Conservation (phyloP, 2,113 vertebrate genomes). For the Mola mola region DNA sequence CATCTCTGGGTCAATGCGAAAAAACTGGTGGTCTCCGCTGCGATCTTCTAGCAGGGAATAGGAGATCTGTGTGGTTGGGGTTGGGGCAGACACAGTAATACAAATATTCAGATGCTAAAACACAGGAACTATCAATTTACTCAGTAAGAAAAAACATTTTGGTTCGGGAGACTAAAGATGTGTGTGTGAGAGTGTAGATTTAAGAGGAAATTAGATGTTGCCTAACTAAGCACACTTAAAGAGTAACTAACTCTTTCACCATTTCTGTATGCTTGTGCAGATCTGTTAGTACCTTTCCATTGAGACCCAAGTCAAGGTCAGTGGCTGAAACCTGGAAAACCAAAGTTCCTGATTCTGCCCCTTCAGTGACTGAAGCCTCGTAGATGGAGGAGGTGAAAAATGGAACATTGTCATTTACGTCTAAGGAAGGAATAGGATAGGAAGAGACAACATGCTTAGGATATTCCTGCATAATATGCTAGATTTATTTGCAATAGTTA, state of each 20-base stretch:
- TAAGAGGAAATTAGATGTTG: too few species aligned
- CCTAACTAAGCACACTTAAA: too few species aligned
- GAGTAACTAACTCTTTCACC: neutral
- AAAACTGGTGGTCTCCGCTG: constrained; percentile 85
- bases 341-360: constrained; percentile 82
- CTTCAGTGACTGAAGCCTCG: constrained; percentile 88
- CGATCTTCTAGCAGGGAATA: constrained; percentile 88
- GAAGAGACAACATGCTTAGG: neutral
- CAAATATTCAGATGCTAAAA: constrained; percentile 2
- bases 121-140: neutral
- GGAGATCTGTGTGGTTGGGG: constrained; percentile 78
- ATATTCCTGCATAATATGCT: too few species aligned
- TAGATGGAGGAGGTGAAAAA: constrained; percentile 93
- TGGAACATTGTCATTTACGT: constrained; percentile 93
- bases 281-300: constrained; percentile 83
- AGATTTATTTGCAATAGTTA: too few species aligned
- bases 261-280: neutral
- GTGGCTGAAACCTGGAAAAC: constrained; percentile 89
- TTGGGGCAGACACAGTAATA: neutral
- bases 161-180: neutral
- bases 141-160: constrained; percentile 6
- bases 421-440: constrained; percentile 66
- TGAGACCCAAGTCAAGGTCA: constrained; percentile 86
- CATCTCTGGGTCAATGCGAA: constrained; percentile 84
- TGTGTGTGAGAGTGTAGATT: too few species aligned